Evolutionary conservation across 2,888 invertebrate genomes (phyloP).

Genomic region (Catonia carolina): DNA sequence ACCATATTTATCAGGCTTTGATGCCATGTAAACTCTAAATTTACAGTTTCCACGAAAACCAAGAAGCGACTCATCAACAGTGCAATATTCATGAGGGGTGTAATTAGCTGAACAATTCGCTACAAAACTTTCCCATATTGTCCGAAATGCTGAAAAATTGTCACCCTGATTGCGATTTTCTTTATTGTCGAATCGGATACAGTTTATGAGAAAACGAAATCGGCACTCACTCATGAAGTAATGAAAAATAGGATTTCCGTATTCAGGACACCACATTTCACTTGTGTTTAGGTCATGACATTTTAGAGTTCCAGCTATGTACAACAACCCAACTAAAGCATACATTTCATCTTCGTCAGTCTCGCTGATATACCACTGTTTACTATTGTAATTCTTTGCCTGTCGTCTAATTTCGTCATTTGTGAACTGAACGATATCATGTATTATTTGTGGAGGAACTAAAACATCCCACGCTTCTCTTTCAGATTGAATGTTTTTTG

Average conservation of each 20-base stretch:
- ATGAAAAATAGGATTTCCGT: not conserved
- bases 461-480: too few relatives aligned
- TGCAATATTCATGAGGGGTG: slow-evolving; percentile 2
- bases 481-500: too few relatives aligned
- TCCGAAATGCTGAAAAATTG: slow-evolving; percentile 1
- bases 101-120: slow-evolving; percentile 7
- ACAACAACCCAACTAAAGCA: slow-evolving; percentile 3
- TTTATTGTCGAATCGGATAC: slow-evolving; percentile 6
- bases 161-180: slow-evolving; percentile 1
- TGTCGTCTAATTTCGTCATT: too few relatives aligned
- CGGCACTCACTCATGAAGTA: not conserved
- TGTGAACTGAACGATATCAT: too few relatives aligned
- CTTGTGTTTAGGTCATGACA: not conserved
- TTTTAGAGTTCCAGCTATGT: slow-evolving; percentile 5
- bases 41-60: slow-evolving; percentile 8
- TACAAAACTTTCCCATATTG: not conserved
- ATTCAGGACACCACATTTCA: not conserved
- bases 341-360: slow-evolving; percentile 1
- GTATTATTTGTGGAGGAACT: too few relatives aligned
- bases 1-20: slow-evolving; percentile 16
- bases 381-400: too few relatives aligned
- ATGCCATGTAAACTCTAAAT: slow-evolving; percentile 12
- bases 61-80: slow-evolving; percentile 11
- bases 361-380: too few relatives aligned
- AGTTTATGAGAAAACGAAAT: not conserved